A percentile compares a stretch with the other conserved stretches of the same genome.
Evolutionary conservation across 2,888 invertebrate species (phyloP).

Genomic region (Tinea trinotella): DNA sequence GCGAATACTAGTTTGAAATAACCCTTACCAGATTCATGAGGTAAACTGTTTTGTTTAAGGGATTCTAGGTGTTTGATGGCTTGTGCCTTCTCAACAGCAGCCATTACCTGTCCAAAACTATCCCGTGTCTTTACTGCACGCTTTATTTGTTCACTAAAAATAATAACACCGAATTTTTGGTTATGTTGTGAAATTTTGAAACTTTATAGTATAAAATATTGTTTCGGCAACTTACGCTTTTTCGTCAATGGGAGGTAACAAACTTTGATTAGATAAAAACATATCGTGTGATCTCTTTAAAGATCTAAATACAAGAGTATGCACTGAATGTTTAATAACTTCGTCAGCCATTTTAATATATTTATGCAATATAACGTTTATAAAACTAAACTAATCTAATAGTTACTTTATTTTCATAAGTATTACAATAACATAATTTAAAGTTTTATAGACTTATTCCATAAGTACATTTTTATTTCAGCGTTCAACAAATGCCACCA

Average conservation of each 20-base stretch:
- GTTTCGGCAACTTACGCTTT: constrained; percentile 76
- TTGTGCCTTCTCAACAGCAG: constrained; percentile 79
- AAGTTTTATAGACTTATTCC: too few species aligned
- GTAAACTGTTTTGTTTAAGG: constrained; percentile 32
- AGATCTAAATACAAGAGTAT: constrained; percentile 96
- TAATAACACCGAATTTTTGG: constrained; percentile 5
- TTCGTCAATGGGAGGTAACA: constrained; percentile 87
- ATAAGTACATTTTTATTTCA: not conserved
- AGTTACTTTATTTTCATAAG: too few species aligned
- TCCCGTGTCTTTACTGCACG: constrained; percentile 85
- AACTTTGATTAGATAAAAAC: constrained; percentile 93
- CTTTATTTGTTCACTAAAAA: constrained; percentile 79
- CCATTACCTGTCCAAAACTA: constrained; percentile 88
- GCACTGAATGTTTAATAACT: constrained; percentile 96
- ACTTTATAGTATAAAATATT: constrained; percentile 2
- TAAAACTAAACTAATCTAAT: not conserved
- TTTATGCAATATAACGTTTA: not conserved
- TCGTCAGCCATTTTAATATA: constrained; percentile 78
- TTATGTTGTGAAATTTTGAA: constrained; percentile 2
- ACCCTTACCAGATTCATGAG: constrained; percentile 15
- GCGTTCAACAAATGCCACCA: not conserved
- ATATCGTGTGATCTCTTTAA: constrained; percentile 97
- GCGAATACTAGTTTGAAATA: too few species aligned
- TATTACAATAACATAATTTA: too few species aligned
- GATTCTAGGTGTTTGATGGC: constrained; percentile 66